These are phyloP conservation scores for Coenobita brevimanus DNA, from an alignment of 1,140 invertebrate genomes.

Conservation along the genomic window DNA sequence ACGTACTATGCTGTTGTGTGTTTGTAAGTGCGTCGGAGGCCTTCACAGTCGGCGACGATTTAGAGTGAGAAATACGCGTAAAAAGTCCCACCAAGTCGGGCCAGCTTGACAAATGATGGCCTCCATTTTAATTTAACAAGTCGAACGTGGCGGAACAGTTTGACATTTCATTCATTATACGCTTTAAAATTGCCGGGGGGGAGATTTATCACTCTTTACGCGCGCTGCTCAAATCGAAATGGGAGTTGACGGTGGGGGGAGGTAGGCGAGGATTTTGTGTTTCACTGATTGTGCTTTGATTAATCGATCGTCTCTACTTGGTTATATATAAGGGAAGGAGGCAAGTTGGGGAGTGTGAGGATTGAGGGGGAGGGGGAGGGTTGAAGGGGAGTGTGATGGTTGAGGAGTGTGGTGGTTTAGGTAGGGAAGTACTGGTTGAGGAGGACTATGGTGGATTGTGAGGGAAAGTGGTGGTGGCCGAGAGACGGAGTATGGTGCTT, in stretches of 20 bases:
- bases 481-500: too few species aligned
- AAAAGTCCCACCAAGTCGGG: slow-evolving; percentile 53
- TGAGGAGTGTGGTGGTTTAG: too few species aligned
- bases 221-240: slow-evolving; percentile 62
- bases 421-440: too few species aligned
- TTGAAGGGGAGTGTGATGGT: too few species aligned
- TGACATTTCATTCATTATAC: slow-evolving; percentile 66
- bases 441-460: too few species aligned
- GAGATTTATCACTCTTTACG: slow-evolving; percentile 65
- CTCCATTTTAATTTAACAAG: slow-evolving; percentile 66
- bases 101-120: slow-evolving; percentile 63
- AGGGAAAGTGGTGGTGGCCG: too few species aligned
- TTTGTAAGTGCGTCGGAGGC: too few species aligned
- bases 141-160: slow-evolving; percentile 65
- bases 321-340: neutral
- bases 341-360: neutral
- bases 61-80: slow-evolving; percentile 56
- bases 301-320: slow-evolving; percentile 37
- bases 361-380: neutral
- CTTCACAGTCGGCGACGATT: too few species aligned
- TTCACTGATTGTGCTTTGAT: slow-evolving; percentile 62
- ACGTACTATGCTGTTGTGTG: too few species aligned
- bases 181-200: slow-evolving; percentile 56
- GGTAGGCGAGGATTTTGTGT: slow-evolving; percentile 41
- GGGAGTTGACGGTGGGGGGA: neutral